Base-by-base conservation (phyloP, 35 echinoderm and acorn worm species). In the Ophioderma brevispina region DNA sequence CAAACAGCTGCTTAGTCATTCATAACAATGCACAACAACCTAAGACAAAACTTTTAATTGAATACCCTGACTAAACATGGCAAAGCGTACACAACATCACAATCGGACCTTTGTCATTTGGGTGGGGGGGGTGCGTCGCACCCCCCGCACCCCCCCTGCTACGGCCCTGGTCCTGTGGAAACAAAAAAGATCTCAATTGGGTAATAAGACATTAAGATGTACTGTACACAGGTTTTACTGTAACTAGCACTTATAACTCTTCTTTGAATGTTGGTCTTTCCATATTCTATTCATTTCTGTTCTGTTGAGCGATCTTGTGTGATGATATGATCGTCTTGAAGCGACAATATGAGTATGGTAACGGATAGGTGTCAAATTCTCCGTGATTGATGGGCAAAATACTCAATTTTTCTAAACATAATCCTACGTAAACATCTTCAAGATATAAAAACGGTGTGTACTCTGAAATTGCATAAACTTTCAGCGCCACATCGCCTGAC, bases 251-350 rank as follows among this genome's bases (percentile, higher is more conserved):
- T 79, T 79, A 28, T 81, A 87, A 23, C 41, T 42, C 0, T 91
- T 91, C 6, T 77, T 38, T 13, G 81, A 91, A 19, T 92, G 86
- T 76, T 98, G 96, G 43, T 98, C 96, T 42, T 89, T 87, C 97
- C 97, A 99, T 79, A 95, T 92, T 77, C 97, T 39, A 25, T 87
- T 32, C 97, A 99, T 99, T n/a, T 99, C 90, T 2, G 91, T 93
- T 0, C n/a, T n/a, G n/a, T n/a, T 91, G 90, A 37, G 87, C 81
- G 5, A 99, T 94, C 97, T 95, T 99, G 76, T 99, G 97, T 50
- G 97, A 89, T 31, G 97, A 95, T 5, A 99, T 89, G 23, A 99
- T 93, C 39, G 85, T 75, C 39, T 89, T 92, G 59, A 76, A 99
- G n/a, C 90, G 92, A 52, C 97, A 99, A 36, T 91, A 93, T n/a